phyloP scores from a whole-genome alignment of 2,113 vertebrate species.

The Gopherus flavomarginatus region DNA sequence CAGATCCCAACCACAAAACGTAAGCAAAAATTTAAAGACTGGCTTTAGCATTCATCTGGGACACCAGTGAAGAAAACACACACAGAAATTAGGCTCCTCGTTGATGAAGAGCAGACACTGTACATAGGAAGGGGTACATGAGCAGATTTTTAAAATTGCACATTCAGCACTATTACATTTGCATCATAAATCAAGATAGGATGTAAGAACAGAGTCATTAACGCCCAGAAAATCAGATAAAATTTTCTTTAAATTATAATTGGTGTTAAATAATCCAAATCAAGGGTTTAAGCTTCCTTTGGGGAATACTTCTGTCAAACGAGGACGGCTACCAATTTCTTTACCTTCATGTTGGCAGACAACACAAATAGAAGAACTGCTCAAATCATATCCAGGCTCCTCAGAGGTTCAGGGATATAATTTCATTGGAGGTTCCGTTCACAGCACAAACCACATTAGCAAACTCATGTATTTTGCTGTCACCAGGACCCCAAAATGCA shows the following conservation, averaged over 20 bases:
- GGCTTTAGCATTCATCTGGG: not conserved
- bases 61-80: not conserved
- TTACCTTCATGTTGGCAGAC: accelerated
- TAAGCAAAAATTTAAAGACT: not conserved
- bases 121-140: not conserved
- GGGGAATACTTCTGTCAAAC: not conserved
- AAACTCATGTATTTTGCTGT: not conserved
- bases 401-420: not conserved
- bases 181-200: accelerated
- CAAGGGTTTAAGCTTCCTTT: not conserved
- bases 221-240: not conserved
- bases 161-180: not conserved
- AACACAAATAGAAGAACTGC: not conserved
- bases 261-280: not conserved
- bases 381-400: not conserved
- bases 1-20: not conserved
- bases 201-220: not conserved
- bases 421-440: not conserved
- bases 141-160: not conserved
- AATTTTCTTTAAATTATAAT: not conserved
- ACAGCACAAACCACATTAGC: not conserved
- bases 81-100: not conserved
- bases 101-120: not conserved
- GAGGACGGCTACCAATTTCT: not conserved
- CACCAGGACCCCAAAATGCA: not conserved